Conservation (phyloP, 2,113 vertebrate species). For the Bubo scandiacus region DNA sequence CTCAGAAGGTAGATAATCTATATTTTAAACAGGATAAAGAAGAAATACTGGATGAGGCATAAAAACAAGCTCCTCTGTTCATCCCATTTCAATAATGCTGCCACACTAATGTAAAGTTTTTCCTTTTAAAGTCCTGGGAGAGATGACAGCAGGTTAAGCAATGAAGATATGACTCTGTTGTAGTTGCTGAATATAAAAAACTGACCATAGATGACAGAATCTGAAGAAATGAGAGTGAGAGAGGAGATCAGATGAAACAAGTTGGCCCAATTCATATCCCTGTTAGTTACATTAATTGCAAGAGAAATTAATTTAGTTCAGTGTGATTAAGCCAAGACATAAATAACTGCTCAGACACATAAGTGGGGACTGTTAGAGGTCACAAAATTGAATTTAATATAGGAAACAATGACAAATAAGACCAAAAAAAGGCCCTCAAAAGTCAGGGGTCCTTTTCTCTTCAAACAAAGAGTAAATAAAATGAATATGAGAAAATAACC, state of each 20-base stretch:
- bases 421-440: neutral
- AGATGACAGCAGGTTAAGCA: neutral
- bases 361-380: neutral
- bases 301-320: neutral
- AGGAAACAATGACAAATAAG: constrained; percentile 17
- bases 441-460: constrained; percentile 33
- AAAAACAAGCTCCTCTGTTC: neutral
- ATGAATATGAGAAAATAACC: constrained; percentile 23
- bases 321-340: neutral
- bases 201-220: neutral
- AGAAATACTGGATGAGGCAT: neutral
- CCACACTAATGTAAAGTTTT: neutral
- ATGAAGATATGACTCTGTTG: neutral
- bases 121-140: neutral
- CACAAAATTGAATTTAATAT: neutral
- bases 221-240: neutral
- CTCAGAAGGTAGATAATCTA: neutral
- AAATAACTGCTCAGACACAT: neutral
- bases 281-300: neutral
- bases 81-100: neutral
- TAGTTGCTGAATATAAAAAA: neutral
- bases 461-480: constrained; percentile 51
- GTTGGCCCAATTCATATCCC: neutral
- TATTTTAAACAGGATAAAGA: neutral
- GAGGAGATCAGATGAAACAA: neutral